Evolutionary conservation across 1,140 invertebrate species (phyloP).

Genomic region (Diploscapter pachys): DNA sequence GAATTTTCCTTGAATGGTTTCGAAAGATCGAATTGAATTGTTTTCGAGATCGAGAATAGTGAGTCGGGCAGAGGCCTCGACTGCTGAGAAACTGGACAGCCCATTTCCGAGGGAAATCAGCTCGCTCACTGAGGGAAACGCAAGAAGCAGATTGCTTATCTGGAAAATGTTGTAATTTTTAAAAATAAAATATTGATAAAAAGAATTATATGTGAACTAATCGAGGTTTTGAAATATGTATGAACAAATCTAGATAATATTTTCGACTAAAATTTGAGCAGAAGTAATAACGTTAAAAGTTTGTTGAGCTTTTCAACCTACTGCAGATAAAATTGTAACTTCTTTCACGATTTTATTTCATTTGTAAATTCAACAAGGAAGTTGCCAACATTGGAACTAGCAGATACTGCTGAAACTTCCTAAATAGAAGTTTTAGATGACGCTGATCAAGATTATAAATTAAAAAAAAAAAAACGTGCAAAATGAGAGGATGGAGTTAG

Average conservation of each 20-base stretch:
- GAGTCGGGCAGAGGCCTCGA: slow-evolving; percentile 1
- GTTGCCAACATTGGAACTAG: no score
- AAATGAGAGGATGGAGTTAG: no score
- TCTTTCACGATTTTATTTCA: no score
- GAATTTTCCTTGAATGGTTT: slow-evolving; percentile 13
- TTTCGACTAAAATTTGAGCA: no score
- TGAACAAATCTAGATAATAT: slow-evolving; percentile 13
- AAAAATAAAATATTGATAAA: slow-evolving; percentile 3
- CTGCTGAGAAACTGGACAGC: slow-evolving; percentile 2
- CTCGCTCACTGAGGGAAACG: slow-evolving; percentile 4
- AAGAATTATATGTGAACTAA: background rate
- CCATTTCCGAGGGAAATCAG: slow-evolving; percentile 18
- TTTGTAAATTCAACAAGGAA: no score
- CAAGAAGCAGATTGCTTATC: slow-evolving; percentile 4
- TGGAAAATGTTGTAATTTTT: slow-evolving; percentile 6
- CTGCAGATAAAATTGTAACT: no score
- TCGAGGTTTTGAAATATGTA: background rate
- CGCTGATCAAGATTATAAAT: no score
- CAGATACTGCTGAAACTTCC: no score
- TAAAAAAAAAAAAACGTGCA: no score
- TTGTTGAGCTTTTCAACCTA: background rate
- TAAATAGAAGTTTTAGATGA: no score
- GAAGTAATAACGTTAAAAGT: background rate
- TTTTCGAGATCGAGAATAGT: slow-evolving; percentile 27
- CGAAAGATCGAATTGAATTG: slow-evolving; percentile 20